These are phyloP conservation scores for Leptatherina wallacei DNA, from an alignment of 2,797 vertebrate genomes.

Conservation along the genomic window DNA sequence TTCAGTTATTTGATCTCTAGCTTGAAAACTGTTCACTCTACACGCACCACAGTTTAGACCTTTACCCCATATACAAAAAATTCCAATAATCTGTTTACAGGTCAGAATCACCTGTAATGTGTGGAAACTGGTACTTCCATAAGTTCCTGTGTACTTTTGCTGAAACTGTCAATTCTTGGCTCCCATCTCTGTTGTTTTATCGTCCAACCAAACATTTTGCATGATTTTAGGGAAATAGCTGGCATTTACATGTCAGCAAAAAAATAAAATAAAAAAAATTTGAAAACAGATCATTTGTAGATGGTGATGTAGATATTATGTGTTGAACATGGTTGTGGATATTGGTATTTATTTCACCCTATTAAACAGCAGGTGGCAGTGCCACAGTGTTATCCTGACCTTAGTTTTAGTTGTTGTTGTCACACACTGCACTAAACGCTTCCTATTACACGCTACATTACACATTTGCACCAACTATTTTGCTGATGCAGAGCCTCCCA, in stretches of 20 bases:
- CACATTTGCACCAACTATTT: slow-evolving; percentile 69
- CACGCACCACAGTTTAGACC: slow-evolving; percentile 14
- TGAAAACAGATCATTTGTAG: slow-evolving; percentile 19
- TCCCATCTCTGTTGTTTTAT: slow-evolving; percentile 7
- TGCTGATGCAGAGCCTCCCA: slow-evolving; percentile 59
- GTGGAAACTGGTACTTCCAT: slow-evolving; percentile 20
- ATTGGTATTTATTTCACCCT: slow-evolving; percentile 16
- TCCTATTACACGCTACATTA: slow-evolving; percentile 77
- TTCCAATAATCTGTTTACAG: slow-evolving; percentile 28
- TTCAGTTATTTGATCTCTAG: slow-evolving; percentile 39
- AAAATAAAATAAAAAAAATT: not conserved
- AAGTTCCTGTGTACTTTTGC: slow-evolving; percentile 12
- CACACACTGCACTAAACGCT: slow-evolving; percentile 66
- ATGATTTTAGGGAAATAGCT: slow-evolving; percentile 17
- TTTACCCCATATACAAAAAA: slow-evolving; percentile 15
- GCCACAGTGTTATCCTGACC: slow-evolving; percentile 36
- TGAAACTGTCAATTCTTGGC: slow-evolving; percentile 6
- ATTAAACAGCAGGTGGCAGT: slow-evolving; percentile 73
- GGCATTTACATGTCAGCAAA: slow-evolving; percentile 14
- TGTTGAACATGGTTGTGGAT: slow-evolving; percentile 8
- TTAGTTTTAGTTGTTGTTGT: slow-evolving; percentile 49
- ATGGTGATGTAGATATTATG: slow-evolving; percentile 2
- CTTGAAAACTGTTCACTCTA: slow-evolving; percentile 1
- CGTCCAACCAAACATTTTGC: slow-evolving; percentile 17
- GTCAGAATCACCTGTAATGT: slow-evolving; percentile 27